Conservation (phyloP, 2,113 vertebrate species). For the Chionomys nivalis region DNA sequence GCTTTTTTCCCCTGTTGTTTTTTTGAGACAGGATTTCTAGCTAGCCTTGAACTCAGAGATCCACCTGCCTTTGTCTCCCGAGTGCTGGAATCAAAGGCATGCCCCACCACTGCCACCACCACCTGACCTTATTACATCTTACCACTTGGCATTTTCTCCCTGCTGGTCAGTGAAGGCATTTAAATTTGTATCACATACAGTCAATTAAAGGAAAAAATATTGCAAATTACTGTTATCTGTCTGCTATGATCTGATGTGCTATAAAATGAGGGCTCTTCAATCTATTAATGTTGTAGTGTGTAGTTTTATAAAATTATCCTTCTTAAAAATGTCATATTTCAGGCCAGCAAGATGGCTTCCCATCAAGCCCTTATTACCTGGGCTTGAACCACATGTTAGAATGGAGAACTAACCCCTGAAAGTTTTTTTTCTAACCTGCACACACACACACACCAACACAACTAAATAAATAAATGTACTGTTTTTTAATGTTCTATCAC, state of each 20-base stretch:
- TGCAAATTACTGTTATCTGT: constrained; percentile 20
- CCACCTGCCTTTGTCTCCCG: too few species aligned
- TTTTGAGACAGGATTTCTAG: too few species aligned
- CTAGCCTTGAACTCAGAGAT: too few species aligned
- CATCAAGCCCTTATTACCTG: background rate
- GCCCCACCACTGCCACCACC: background rate
- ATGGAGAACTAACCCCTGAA: background rate
- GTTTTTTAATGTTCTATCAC: background rate
- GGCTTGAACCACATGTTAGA: background rate
- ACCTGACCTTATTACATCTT: background rate
- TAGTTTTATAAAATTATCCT: constrained; percentile 28
- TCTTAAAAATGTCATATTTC: background rate
- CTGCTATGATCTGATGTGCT: background rate
- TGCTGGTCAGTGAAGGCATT: constrained; percentile 9
- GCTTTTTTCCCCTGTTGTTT: too few species aligned
- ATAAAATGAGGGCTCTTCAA: background rate
- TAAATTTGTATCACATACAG: background rate
- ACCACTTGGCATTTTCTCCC: background rate
- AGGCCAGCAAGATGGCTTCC: background rate
- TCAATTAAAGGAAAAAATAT: constrained; percentile 37
- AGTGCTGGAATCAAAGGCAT: too few species aligned
- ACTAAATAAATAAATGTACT: background rate
- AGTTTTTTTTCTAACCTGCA: background rate
- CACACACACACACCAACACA: background rate
- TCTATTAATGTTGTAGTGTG: background rate